phyloP scores from a whole-genome alignment of 2,797 vertebrate genomes.

The Falco rusticolus region DNA sequence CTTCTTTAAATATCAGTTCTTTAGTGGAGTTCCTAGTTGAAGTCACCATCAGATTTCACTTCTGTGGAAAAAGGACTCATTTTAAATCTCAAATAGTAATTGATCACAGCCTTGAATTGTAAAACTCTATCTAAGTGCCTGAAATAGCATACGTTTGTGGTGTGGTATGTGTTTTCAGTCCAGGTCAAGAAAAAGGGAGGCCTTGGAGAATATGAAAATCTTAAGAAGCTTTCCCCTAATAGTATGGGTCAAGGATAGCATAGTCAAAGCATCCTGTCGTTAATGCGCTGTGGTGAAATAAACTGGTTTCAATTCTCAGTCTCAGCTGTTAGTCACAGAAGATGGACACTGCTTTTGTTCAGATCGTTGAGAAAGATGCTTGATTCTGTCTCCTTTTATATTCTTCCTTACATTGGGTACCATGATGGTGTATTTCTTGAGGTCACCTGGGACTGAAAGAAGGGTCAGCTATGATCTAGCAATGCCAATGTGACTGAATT shows the following conservation, averaged over 20 bases:
- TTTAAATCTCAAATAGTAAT: slow-evolving; percentile 49
- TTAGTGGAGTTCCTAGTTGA: neutral
- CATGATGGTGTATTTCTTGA: neutral
- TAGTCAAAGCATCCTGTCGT: neutral
- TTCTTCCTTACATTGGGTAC: fast-evolving
- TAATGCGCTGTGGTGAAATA: slow-evolving; percentile 60
- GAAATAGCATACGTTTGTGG: slow-evolving; percentile 56
- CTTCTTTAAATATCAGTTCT: neutral
- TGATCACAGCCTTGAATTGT: slow-evolving; percentile 35
- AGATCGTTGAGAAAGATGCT: neutral
- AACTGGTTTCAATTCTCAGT: slow-evolving; percentile 17
- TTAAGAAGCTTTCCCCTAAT: slow-evolving; percentile 60
- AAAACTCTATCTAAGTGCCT: slow-evolving; percentile 29
- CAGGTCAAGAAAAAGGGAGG: slow-evolving; percentile 72
- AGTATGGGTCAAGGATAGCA: slow-evolving; percentile 62
- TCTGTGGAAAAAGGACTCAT: neutral
- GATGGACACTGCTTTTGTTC: neutral
- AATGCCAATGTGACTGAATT: neutral
- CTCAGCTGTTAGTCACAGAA: neutral
- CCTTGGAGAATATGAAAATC: slow-evolving; percentile 73
- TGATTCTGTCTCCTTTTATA: neutral
- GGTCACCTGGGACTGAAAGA: neutral
- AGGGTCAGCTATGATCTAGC: neutral
- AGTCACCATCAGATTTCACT: neutral
- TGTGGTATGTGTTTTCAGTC: slow-evolving; percentile 72